Conservation (phyloP, 2,113 vertebrate genomes). For the Dolichallabes microphthalmus region DNA sequence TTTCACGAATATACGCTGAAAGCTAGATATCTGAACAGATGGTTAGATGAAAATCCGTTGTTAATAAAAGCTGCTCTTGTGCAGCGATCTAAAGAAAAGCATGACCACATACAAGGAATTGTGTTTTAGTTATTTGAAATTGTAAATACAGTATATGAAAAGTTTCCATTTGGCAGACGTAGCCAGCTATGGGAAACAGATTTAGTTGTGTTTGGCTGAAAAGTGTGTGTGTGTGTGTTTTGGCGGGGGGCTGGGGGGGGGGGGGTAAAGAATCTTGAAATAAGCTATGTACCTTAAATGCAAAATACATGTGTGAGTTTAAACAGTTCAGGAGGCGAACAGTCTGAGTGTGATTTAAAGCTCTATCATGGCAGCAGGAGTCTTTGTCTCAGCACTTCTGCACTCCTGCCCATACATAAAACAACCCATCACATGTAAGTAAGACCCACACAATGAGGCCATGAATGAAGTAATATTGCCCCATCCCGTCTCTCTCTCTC, state of each 20-base stretch:
- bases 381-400: conserved; percentile 71
- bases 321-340: conserved; percentile 66
- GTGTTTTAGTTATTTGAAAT: background rate
- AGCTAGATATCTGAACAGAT: background rate
- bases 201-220: conserved; percentile 54
- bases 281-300: conserved; percentile 54
- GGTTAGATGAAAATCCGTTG: background rate
- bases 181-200: conserved; percentile 54
- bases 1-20: background rate
- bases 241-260: background rate
- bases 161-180: conserved; percentile 10
- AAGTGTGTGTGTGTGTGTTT: background rate
- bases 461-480: conserved; percentile 68
- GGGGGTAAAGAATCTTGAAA: too few relatives aligned
- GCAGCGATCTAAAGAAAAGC: background rate
- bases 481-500: conserved; percentile 28
- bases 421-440: conserved; percentile 65
- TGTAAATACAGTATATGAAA: background rate
- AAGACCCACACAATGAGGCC: conserved; percentile 69
- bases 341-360: conserved; percentile 74
- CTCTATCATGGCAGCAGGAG: conserved; percentile 65
- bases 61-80: background rate
- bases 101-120: background rate
- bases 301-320: conserved; percentile 62
- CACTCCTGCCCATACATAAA: conserved; percentile 74